Evolutionary conservation across 2,113 vertebrate genomes (phyloP), one percentile per base, ranked within the genome.

Genomic region (Channa argus): DNA sequence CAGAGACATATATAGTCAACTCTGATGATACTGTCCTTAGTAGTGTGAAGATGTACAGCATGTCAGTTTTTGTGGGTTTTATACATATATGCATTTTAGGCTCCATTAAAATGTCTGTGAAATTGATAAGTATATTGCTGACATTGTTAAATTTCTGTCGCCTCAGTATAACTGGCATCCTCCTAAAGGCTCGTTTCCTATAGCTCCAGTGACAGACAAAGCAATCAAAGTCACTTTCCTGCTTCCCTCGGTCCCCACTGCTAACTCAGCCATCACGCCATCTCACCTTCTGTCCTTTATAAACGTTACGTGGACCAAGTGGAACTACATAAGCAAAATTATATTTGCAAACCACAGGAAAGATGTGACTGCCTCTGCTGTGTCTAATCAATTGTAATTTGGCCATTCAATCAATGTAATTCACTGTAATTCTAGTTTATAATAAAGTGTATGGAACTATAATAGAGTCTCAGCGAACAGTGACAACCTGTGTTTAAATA

Each of bases 121-220:
- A 51, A 65, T 0, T 24, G 43, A 72, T 37, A 66, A 45, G 3
- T n/a, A 37, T 41, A 56, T 8, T 13, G 46, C 68, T 66, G 63
- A 56, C 43, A 51, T 49, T 13, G 55, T 71, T n/a, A 34, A 9
- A 36, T 86, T 79, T 79, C 63, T 56, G 84, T 73, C 61, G 61
- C 64, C 50, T 90, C 86, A 79, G 76, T 69, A 47, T 37, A 73
- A 69, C 63, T 69, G 43, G 63, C 15, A 41, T 70, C 56, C 38
- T 69, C 60, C 44, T 52, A 37, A 9, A 24, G 39, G 46, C 13
- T 39, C 3, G 13, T 55, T 68, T 81, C 59, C 47, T 39, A 55
- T 24, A 52, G 24, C 58, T 82, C 49, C 0, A 14, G 49, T 71
- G 39, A 77, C 55, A 51, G 55, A 60, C 71, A 43, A 39, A 72